phyloP scores from a whole-genome alignment of 2,797 vertebrate genomes.

The Poeciliopsis infans region DNA sequence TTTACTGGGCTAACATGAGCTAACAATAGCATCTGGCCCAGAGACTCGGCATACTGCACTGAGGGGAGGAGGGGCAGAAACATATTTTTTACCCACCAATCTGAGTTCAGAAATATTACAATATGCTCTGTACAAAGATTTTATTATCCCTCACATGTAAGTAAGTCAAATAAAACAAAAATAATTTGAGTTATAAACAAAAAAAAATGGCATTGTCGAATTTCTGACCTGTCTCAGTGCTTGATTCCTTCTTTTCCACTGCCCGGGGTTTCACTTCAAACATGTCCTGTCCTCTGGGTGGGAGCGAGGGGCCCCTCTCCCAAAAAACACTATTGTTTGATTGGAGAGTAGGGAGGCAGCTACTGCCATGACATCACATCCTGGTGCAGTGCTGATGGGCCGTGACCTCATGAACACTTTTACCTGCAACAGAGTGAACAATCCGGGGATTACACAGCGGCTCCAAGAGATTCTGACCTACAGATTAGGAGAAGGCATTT shows the following conservation, averaged over 20 bases:
- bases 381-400: conserved; percentile 35
- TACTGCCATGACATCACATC: conserved; percentile 69
- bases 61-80: background rate
- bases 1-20: conserved; percentile 58
- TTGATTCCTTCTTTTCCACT: conserved; percentile 85
- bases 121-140: background rate
- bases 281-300: conserved; percentile 78
- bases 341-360: too few species aligned
- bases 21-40: conserved; percentile 48
- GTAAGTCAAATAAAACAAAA: background rate
- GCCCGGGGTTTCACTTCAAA: conserved; percentile 88
- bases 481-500: background rate
- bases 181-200: background rate
- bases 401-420: conserved; percentile 36
- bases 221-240: conserved; percentile 85
- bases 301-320: conserved; percentile 59
- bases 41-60: conserved; percentile 27
- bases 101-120: background rate
- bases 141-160: background rate
- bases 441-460: background rate
- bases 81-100: background rate
- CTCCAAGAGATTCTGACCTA: background rate
- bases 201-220: background rate
- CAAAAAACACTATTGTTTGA: conserved; percentile 50
- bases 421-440: conserved; percentile 49